Evolutionary conservation across 2,797 vertebrate genomes (phyloP), one percentile per base, ranked within the genome.

Genomic region (Gallirallus australis): DNA sequence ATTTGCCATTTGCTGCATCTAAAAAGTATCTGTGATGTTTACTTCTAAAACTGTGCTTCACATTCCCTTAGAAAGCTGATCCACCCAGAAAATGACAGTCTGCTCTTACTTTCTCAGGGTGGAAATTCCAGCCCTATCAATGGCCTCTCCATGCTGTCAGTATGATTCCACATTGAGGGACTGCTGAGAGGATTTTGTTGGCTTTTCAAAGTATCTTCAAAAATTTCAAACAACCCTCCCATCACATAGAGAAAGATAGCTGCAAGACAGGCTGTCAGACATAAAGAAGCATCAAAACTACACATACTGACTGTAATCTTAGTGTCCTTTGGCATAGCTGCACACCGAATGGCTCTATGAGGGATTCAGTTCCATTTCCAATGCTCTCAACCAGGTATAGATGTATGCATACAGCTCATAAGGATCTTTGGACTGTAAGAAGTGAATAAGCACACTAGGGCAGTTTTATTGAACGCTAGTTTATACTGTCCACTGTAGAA

Each of bases 281-380:
- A 0, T 68, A 60, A 78, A 75, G 45, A 76, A 82, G 16, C 45
- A 77, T 35, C 37, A 77, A 45, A 85, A 80, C 76, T 80, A 73
- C 35, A 85, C 56, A 27, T 68, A 64, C 21, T 2, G 6, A 42
- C 28, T 68, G 31, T 68, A 90, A 82, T 60, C 28, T 73, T 73
- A 71, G 52, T 53, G 12, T 77, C 17, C 12, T 77, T 57, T 27
- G 72, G n/a, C 5, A 1, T 40, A 73, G 59, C 69, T 94, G n/a
- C 35, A 57, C 6, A 3, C 60, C 82, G 42, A 90, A 83, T 31
- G 15, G 8, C 20, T 94, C 45, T 85, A 8, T 63, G 63, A 85
- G 35, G 31, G 93, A 73, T 73, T 89, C 30, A 48, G n/a, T 73
- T 92, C 91, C 11, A 48, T 92, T 89, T 93, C 39, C n/a, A 76